A percentile compares a stretch with the other conserved stretches of the same genome.
Conservation (phyloP, 2,113 vertebrate genomes). For the Rhinopomastus cyanomelas region DNA sequence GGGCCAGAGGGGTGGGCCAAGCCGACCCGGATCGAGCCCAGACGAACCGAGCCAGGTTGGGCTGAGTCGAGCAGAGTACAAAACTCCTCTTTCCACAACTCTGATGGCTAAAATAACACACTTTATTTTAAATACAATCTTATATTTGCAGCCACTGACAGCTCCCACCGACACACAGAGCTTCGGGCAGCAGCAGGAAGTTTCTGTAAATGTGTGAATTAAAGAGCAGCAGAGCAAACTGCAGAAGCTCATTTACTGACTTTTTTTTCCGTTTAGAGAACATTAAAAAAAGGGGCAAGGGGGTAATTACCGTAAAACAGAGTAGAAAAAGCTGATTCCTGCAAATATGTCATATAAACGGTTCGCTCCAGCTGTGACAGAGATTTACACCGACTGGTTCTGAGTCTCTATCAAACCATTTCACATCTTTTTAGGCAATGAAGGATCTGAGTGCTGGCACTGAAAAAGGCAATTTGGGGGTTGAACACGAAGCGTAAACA, state of each 20-base stretch:
- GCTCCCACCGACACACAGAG: neutral
- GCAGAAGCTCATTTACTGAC: neutral
- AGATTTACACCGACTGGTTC: neutral
- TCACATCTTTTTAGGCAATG: neutral
- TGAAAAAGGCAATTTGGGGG: neutral
- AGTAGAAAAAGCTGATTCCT: neutral
- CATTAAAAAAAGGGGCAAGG: neutral
- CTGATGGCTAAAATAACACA: neutral
- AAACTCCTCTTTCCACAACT: neutral
- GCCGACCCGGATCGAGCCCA: too few species aligned
- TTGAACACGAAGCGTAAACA: neutral
- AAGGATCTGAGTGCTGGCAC: neutral
- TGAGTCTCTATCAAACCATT: neutral
- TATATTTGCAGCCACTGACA: neutral
- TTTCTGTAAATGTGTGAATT: neutral
- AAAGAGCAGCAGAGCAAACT: neutral
- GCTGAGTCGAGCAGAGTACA: too few species aligned
- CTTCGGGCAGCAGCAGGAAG: neutral
- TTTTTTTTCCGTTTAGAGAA: neutral
- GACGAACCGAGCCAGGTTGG: too few species aligned
- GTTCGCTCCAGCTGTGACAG: neutral
- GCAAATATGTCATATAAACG: neutral
- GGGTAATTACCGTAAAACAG: neutral
- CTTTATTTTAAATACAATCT: neutral
- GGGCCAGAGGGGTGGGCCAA: too few species aligned